Evolutionary conservation across 1,140 invertebrate species (phyloP), one percentile per base, ranked within the genome.

Genomic region (Euura lappo): DNA sequence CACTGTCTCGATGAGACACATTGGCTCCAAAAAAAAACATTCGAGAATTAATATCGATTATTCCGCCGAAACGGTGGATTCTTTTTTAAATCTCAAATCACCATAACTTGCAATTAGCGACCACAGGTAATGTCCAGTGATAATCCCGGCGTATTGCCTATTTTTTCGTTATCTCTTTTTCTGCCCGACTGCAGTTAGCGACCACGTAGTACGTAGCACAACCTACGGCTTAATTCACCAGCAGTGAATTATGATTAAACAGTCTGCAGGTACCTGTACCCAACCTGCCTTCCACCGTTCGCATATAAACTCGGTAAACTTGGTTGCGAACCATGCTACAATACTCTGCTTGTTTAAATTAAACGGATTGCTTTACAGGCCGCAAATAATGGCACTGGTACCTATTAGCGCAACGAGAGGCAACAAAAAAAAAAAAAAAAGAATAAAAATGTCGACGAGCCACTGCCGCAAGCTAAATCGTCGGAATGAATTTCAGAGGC

Each of bases 171-270:
- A 28, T 28, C 28, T 28, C 28, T 28, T 28, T 28, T 28, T 28
- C 28, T 28, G 28, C 28, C 28, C 28, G 28, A 28, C 28, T 28
- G 28, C 28, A 28, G 28, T 28, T 28, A 28, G 28, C 28, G 28
- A 28, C 28, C 28, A 28, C 28, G 28, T 28, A 28, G 0, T 28
- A 28, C 28, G 28, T 28, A 1, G 28, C 28, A 28, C 28, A 28
- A 28, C 28, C 28, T 28, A 28, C 28, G 28, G 76, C 78, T 83
- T 83, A 82, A 82, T 83, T 83, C 78, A 79, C 77, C 75, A 72
- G 69, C 75, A 44, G 64, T 80, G 79, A 83, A 81, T 83, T 83
- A 83, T 81, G 78, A 81, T 81, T 79, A 81, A 83, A 81, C 78
- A 79, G 77, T 78, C 77, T 76, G 77, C 77, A 77, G 71, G 76